phyloP scores from a whole-genome alignment of 2,113 vertebrate genomes.

The Ardeotis arabs region DNA sequence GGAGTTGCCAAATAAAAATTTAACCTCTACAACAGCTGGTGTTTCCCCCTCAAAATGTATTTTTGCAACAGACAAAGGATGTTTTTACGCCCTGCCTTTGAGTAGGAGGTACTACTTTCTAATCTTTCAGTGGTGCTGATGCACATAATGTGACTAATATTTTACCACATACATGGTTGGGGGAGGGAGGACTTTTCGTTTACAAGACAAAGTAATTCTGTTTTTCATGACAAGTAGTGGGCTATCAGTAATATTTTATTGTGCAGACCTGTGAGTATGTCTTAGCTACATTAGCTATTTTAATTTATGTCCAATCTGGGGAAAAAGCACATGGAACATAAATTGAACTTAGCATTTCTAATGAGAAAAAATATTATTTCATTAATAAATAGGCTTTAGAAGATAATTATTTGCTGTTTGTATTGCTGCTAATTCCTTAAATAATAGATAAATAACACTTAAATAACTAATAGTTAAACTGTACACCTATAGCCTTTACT shows the following conservation, averaged over 20 bases:
- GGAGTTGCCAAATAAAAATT: background rate
- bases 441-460: background rate
- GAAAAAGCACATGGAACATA: background rate
- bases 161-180: background rate
- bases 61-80: conserved; percentile 39
- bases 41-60: conserved; percentile 20
- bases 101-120: conserved; percentile 28
- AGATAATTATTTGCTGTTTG: background rate
- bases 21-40: background rate
- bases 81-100: background rate
- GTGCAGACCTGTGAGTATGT: background rate
- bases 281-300: background rate
- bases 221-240: background rate
- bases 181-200: background rate
- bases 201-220: background rate
- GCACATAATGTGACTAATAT: conserved; percentile 14
- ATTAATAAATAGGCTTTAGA: background rate
- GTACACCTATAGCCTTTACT: background rate
- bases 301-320: background rate
- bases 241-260: background rate
- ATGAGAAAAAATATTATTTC: background rate
- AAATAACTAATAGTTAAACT: background rate
- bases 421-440: background rate
- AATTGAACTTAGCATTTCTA: background rate
- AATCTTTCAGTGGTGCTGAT: background rate